phyloP scores from a whole-genome alignment of 2,113 vertebrate species.

The Artemisiospiza belli region DNA sequence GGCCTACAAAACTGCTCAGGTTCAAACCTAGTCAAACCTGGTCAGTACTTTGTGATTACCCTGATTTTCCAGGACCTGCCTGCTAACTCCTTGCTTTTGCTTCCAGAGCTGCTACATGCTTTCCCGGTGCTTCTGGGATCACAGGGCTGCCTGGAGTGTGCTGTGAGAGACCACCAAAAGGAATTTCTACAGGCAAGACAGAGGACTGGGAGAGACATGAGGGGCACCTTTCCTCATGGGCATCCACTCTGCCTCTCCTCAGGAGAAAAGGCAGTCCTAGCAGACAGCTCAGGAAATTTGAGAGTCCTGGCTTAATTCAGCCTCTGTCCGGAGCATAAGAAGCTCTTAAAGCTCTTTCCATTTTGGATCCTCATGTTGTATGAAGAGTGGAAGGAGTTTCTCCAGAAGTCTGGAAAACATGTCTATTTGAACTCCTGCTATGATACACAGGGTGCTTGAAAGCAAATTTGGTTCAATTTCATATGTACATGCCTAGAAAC shows the following conservation, averaged over 20 bases:
- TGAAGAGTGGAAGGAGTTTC: background rate
- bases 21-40: background rate
- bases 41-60: background rate
- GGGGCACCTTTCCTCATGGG: accelerated
- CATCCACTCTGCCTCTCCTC: background rate
- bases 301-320: background rate
- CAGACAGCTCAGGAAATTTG: background rate
- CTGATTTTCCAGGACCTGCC: background rate
- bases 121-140: background rate
- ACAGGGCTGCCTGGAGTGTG: background rate
- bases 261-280: background rate
- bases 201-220: background rate
- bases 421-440: background rate
- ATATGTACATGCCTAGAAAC: accelerated
- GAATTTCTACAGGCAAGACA: background rate
- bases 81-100: background rate
- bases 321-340: background rate
- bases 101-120: background rate
- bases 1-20: background rate
- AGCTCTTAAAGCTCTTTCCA: background rate
- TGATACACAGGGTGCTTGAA: background rate
- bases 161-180: accelerated
- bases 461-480: background rate
- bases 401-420: background rate
- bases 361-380: background rate